Evolutionary conservation across 2,888 invertebrate species (phyloP).

Genomic region (Chelonus formosanus): DNA sequence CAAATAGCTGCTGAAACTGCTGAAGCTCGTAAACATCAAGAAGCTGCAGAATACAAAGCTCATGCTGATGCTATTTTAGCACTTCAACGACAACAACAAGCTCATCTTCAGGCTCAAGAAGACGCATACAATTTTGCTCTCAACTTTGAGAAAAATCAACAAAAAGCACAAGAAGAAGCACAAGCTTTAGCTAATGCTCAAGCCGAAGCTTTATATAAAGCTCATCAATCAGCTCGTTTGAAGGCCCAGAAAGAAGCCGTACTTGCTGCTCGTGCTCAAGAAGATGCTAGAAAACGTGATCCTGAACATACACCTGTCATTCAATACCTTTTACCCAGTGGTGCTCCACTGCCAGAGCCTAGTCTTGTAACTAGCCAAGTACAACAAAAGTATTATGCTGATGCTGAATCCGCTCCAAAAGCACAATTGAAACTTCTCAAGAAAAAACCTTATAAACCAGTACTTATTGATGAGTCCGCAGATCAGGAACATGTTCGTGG

Average conservation of each 20-base stretch:
- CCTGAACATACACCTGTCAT: conserved; percentile 56
- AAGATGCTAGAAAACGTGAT: conserved; percentile 52
- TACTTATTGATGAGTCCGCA: too few relatives aligned
- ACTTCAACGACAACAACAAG: conserved; percentile 59
- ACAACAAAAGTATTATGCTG: too few relatives aligned
- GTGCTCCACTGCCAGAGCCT: too few relatives aligned
- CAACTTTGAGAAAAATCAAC: conserved; percentile 58
- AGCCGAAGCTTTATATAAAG: conserved; percentile 58
- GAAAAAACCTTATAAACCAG: too few relatives aligned
- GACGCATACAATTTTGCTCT: conserved; percentile 57
- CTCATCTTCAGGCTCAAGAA: conserved; percentile 58
- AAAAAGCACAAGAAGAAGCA: conserved; percentile 59
- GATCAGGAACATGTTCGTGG: too few relatives aligned
- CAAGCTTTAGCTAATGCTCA: conserved; percentile 60
- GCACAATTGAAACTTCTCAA: too few relatives aligned
- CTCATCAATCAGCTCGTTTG: conserved; percentile 52
- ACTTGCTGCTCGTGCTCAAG: conserved; percentile 54
- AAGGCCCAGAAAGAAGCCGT: conserved; percentile 57
- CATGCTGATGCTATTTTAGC: conserved; percentile 60
- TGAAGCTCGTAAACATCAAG: conserved; percentile 57
- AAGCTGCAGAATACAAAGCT: conserved; percentile 59
- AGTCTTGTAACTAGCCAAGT: too few relatives aligned
- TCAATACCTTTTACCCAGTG: conserved; percentile 52
- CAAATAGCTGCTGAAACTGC: conserved; percentile 56
- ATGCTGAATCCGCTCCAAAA: too few relatives aligned